A percentile compares a stretch with the other conserved stretches of the same genome.
These are phyloP conservation scores for Stegodyphus dumicola DNA, from an alignment of 1,140 invertebrate genomes.

Conservation along the genomic window DNA sequence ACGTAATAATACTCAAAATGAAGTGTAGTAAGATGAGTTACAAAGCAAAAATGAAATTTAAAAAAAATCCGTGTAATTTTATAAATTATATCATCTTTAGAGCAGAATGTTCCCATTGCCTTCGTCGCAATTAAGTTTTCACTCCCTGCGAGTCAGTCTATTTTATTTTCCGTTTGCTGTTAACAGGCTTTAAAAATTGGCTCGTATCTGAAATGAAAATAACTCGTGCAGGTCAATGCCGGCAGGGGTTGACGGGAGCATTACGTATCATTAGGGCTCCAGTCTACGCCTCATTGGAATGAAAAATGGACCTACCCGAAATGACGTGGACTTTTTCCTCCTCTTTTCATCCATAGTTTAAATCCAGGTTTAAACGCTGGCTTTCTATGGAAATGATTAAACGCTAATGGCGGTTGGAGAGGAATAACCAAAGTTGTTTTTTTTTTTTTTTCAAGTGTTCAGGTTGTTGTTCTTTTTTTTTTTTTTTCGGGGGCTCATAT, in stretches of 20 bases:
- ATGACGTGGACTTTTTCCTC: slow-evolving; percentile 2
- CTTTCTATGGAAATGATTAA: slow-evolving; percentile 4
- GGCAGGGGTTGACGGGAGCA: neutral
- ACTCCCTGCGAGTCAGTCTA: neutral
- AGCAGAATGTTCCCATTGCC: neutral
- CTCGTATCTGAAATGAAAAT: slow-evolving; percentile 8
- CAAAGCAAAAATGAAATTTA: no score
- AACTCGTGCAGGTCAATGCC: neutral
- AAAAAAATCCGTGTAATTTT: no score
- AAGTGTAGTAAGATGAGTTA: no score
- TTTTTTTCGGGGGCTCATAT: no score
- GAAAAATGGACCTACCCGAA: slow-evolving; percentile 3
- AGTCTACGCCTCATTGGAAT: slow-evolving; percentile 2
- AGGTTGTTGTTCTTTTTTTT: no score
- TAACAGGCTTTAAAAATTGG: neutral
- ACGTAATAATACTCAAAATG: no score
- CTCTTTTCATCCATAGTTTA: neutral
- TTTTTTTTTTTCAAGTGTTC: neutral
- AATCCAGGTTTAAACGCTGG: neutral
- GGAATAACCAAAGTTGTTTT: neutral
- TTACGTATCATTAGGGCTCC: neutral
- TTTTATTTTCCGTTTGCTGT: neutral
- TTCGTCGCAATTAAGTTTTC: neutral
- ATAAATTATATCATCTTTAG: neutral
- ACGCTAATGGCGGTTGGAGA: slow-evolving; percentile 3